phyloP scores from a whole-genome alignment of 2,113 vertebrate genomes.

The Malurus cyaneus region DNA sequence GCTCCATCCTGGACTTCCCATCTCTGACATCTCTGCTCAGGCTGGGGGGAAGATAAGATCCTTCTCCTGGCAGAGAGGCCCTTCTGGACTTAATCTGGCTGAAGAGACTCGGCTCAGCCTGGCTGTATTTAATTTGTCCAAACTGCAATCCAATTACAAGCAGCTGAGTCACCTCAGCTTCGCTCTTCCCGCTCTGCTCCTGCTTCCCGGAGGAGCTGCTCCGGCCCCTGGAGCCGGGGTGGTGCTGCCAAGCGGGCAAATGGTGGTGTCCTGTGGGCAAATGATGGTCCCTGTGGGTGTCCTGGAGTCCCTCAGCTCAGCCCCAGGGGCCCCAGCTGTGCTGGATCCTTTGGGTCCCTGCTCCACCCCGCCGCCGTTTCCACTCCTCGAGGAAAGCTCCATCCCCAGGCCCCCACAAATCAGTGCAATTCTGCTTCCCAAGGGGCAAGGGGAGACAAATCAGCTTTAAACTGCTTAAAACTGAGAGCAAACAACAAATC shows the following conservation, averaged over 20 bases:
- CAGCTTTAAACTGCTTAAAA: neutral
- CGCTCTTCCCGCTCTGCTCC: neutral
- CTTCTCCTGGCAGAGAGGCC: neutral
- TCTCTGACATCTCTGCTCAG: neutral
- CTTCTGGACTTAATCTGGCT: neutral
- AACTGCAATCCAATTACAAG: neutral
- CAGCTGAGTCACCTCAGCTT: neutral
- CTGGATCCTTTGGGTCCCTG: neutral
- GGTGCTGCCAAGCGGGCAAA: neutral
- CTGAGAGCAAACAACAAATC: neutral
- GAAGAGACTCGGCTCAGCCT: neutral
- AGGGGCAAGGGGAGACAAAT: neutral
- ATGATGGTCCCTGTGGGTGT: neutral
- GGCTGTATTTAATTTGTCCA: neutral
- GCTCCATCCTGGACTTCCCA: neutral
- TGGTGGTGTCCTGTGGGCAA: neutral
- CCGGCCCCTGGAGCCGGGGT: rapidly evolving
- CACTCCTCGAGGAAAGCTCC: rapidly evolving
- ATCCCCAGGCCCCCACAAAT: neutral
- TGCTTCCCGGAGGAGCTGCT: neutral
- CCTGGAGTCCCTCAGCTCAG: neutral
- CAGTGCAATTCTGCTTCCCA: neutral
- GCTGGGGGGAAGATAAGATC: neutral
- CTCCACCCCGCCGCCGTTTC: rapidly evolving
- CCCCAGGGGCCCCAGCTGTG: neutral